phyloP scores from a whole-genome alignment of 2,888 invertebrate species.

The Erebia ligea region DNA sequence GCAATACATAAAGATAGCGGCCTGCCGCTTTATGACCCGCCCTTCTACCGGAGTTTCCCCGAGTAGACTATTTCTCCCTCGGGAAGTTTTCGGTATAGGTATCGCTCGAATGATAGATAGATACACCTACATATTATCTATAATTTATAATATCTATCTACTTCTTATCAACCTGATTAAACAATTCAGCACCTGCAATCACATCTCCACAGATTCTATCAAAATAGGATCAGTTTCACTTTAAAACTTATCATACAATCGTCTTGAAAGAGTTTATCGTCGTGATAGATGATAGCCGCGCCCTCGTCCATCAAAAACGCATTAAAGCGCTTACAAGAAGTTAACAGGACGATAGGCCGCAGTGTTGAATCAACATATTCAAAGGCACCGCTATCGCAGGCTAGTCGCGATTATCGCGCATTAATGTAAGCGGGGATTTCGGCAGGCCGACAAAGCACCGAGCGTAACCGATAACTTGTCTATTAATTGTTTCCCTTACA shows the following conservation, averaged over 20 bases:
- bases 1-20: constrained; percentile 56
- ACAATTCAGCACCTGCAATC: constrained; percentile 28
- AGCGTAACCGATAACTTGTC: constrained; percentile 64
- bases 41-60: constrained; percentile 45
- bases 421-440: constrained; percentile 77
- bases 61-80: constrained; percentile 40
- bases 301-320: constrained; percentile 76
- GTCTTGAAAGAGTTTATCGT: constrained; percentile 53
- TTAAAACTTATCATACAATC: constrained; percentile 41
- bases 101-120: constrained; percentile 19
- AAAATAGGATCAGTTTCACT: constrained; percentile 44
- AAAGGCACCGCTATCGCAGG: constrained; percentile 76
- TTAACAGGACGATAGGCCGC: constrained; percentile 60
- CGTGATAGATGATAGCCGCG: constrained; percentile 61
- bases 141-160: background rate
- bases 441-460: constrained; percentile 76
- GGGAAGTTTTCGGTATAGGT: constrained; percentile 42
- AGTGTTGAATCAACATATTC: constrained; percentile 68
- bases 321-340: constrained; percentile 73
- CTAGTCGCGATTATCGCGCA: constrained; percentile 66
- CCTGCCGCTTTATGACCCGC: constrained; percentile 58
- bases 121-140: background rate
- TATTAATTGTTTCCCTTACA: constrained; percentile 77
- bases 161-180: background rate
- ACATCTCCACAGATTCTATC: constrained; percentile 43